Base-by-base conservation (phyloP, 2,888 invertebrate species). In the Rotaria macrura region DNA sequence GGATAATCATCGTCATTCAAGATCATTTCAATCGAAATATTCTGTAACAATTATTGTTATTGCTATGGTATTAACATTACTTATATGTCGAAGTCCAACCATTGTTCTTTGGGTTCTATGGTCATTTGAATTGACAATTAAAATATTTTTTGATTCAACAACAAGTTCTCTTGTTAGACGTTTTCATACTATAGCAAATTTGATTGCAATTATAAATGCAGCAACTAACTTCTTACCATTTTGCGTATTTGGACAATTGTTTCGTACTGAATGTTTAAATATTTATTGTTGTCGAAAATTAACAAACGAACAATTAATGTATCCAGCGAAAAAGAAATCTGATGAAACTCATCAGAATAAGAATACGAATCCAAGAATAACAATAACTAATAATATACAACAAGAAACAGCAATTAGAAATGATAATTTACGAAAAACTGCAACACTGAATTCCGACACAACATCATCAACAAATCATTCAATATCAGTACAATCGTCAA, bases 11-110 rank as follows among this genome's bases (percentile, higher is more conserved):
- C 34, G 65, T 65, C 65, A 29, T 17, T 34, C 5, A 20, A 5
- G 29, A 34, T 65, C 29, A 20, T 34, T 34, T 20, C 65, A 34
- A 29, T 43, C 79, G 20, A 43, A 40, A n/a, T 79, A 79, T n/a
- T 43, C 40, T 83, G 84, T 89, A 83, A 89, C 89, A 57, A 88
- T 90, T 52, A 89, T 89, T 74, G 87, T 90, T 29, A 88, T 90
- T 29, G 87, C 89, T 29, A 89, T 90, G 84, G 89, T 90, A 84
- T 88, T 90, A 29, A 89, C 89, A n/a, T 90, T 90, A 87, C 88
- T 90, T 84, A 88, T 89, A 54, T 90, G 90, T 87, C 90, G 90
- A 87, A 89, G 89, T 9, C 90, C 89, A 89, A 86, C 86, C 17
- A 84, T 79, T 57, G 55, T 86, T 84, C 14, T 86, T 14, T 52